phyloP scores from a whole-genome alignment of 2,113 vertebrate species.

The Pluvianellus socialis region DNA sequence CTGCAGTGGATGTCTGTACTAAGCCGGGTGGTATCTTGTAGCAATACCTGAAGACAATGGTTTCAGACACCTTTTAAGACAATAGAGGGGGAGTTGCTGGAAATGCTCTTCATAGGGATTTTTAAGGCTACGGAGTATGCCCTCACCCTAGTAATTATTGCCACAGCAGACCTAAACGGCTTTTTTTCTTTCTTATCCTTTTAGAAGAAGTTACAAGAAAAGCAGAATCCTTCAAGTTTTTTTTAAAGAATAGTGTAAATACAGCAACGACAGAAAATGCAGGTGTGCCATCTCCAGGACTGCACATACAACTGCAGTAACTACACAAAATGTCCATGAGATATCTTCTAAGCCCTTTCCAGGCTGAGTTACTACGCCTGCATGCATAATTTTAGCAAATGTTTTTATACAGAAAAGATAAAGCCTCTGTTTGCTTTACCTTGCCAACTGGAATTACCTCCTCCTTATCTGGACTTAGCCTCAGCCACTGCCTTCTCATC shows the following conservation, averaged over 20 bases:
- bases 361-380: background rate
- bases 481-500: conserved; percentile 38
- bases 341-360: background rate
- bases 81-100: background rate
- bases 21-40: background rate
- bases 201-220: background rate
- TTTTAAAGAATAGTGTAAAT: background rate
- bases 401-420: conserved; percentile 34
- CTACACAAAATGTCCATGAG: background rate
- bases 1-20: background rate
- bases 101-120: background rate
- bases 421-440: conserved; percentile 54
- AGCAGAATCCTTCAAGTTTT: background rate
- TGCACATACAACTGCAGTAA: background rate
- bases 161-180: background rate
- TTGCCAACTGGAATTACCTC: conserved; percentile 59
- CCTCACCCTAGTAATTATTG: background rate
- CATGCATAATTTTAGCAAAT: conserved; percentile 26
- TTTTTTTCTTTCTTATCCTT: background rate
- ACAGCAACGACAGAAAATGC: background rate
- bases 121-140: background rate
- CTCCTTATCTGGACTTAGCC: conserved; percentile 49
- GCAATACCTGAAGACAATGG: background rate
- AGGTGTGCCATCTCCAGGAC: conserved; percentile 62
- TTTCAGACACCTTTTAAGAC: background rate